Conservation (phyloP, 2,888 invertebrate species). For the Acronicta psi region DNA sequence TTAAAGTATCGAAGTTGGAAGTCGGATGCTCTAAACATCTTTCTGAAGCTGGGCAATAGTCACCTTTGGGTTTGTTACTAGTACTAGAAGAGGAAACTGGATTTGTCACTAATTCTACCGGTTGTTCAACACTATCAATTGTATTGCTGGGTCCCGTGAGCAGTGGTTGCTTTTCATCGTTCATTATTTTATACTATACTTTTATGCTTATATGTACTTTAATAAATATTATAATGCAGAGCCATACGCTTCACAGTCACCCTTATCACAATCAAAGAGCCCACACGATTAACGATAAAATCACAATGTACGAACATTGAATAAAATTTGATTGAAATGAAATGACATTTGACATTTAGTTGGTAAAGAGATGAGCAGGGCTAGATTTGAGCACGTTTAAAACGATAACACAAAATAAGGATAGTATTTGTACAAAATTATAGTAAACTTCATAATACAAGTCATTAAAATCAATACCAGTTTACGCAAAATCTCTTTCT, state of each 20-base stretch:
- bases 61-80: constrained; percentile 72
- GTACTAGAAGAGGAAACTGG: constrained; percentile 61
- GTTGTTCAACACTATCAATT: constrained; percentile 75
- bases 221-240: constrained; percentile 52
- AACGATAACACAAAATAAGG: too few relatives aligned
- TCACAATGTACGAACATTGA: constrained; percentile 21
- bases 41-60: constrained; percentile 90
- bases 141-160: constrained; percentile 83
- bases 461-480: too few relatives aligned
- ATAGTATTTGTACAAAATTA: too few relatives aligned
- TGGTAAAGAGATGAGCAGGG: too few relatives aligned
- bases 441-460: too few relatives aligned
- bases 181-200: constrained; percentile 81
- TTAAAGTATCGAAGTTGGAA: constrained; percentile 93
- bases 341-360: constrained; percentile 1
- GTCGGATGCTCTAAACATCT: constrained; percentile 93
- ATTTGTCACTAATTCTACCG: constrained; percentile 74
- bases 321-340: constrained; percentile 14
- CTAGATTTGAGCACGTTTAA: too few relatives aligned
- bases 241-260: constrained; percentile 53
- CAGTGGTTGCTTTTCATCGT: constrained; percentile 92
- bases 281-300: constrained; percentile 1
- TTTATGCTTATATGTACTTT: constrained; percentile 53
- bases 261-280: constrained; percentile 18
- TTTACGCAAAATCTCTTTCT: too few relatives aligned